Conservation (phyloP, 2,888 invertebrate genomes). For the Orthosia incerta region DNA sequence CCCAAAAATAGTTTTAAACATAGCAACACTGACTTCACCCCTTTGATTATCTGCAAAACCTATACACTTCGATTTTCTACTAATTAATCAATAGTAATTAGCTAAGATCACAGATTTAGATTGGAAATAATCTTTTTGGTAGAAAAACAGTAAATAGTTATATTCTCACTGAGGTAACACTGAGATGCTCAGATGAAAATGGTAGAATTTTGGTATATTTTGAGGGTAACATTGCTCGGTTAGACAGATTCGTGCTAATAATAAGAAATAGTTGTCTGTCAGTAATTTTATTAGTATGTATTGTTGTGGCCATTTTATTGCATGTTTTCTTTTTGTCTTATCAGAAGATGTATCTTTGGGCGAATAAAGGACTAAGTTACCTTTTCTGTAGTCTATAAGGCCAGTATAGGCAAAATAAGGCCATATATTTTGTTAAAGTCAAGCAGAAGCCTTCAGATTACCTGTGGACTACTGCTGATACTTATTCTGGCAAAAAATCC, state of each 20-base stretch:
- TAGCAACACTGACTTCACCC: constrained; percentile 69
- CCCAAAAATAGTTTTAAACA: constrained; percentile 52
- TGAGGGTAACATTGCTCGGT: constrained; percentile 71
- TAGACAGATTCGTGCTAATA: constrained; percentile 67
- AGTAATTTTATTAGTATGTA: constrained; percentile 57
- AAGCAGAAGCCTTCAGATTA: no score
- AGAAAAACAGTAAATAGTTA: constrained; percentile 71
- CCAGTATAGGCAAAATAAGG: not conserved
- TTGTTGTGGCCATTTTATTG: constrained; percentile 48
- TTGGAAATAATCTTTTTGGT: constrained; percentile 69
- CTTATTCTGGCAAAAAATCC: no score
- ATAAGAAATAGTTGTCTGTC: constrained; percentile 61
- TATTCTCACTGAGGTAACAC: constrained; percentile 68
- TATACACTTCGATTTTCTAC: constrained; percentile 56
- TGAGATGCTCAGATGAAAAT: constrained; percentile 66
- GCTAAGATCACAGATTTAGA: constrained; percentile 66
- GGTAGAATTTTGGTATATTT: constrained; percentile 68
- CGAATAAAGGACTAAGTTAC: constrained; percentile 13
- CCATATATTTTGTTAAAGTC: not conserved
- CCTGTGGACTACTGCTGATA: no score
- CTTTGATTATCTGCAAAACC: constrained; percentile 49
- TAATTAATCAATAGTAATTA: constrained; percentile 63
- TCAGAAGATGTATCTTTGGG: no score
- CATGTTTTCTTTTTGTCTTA: not conserved
- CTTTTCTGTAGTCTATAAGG: not conserved